phyloP scores from a whole-genome alignment of 2,113 vertebrate genomes.

The Pseudonaja textilis region DNA sequence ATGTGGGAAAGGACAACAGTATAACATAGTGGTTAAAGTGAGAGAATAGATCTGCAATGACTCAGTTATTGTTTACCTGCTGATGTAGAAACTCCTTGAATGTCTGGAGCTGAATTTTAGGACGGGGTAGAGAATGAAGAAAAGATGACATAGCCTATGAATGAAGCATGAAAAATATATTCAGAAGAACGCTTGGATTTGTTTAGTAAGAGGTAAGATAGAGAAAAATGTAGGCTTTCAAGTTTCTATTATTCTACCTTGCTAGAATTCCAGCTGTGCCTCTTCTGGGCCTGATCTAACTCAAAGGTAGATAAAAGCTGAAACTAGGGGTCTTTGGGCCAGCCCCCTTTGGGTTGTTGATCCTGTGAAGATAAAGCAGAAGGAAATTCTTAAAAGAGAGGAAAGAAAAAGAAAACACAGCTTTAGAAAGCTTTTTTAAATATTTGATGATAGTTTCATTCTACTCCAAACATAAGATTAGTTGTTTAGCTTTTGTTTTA shows the following conservation, averaged over 20 bases:
- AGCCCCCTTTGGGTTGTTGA: neutral
- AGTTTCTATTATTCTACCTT: neutral
- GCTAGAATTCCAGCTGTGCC: neutral
- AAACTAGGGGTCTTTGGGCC: neutral
- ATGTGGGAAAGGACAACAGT: neutral
- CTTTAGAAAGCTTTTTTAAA: neutral
- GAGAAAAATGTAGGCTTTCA: neutral
- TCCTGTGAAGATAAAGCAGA: neutral
- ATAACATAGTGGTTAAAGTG: neutral
- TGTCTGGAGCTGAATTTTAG: neutral
- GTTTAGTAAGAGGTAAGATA: neutral
- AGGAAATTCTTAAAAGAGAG: neutral
- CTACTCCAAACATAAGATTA: neutral
- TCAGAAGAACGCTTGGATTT: neutral
- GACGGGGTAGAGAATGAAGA: neutral
- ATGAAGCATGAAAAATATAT: neutral
- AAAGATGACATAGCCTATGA: neutral
- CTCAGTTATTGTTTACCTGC: neutral
- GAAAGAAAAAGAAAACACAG: neutral
- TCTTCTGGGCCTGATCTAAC: neutral
- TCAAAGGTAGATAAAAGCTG: neutral
- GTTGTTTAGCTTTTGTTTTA: neutral
- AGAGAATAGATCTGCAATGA: neutral
- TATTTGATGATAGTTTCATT: neutral
- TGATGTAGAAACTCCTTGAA: neutral